Conservation (phyloP, 2,113 vertebrate species). For the Pseudorasbora parva region DNA sequence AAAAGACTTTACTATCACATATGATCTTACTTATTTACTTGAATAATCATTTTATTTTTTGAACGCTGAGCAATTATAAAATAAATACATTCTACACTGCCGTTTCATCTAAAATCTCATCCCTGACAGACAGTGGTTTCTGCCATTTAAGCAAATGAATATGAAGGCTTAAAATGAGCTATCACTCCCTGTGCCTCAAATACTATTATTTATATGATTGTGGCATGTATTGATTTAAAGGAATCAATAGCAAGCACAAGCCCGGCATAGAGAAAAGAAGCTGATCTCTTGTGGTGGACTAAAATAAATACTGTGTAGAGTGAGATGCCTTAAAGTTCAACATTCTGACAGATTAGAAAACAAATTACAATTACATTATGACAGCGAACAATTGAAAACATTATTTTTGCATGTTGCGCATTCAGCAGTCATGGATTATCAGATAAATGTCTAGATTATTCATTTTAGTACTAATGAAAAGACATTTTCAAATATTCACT, state of each 20-base stretch:
- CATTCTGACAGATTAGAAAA: slow-evolving; percentile 8
- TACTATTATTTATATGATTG: slow-evolving; percentile 40
- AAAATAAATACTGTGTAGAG: slow-evolving; percentile 19
- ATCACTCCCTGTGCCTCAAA: not conserved
- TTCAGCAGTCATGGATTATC: not conserved
- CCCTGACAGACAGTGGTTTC: not conserved
- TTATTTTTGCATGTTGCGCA: not conserved
- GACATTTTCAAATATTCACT: not conserved
- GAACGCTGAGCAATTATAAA: not conserved
- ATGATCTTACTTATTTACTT: no score
- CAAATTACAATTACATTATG: slow-evolving; percentile 11
- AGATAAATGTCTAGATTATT: not conserved
- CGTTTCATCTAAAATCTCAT: slow-evolving; percentile 15
- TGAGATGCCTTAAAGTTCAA: slow-evolving; percentile 21
- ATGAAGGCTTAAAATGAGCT: slow-evolving; percentile 27
- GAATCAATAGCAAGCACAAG: slow-evolving; percentile 47
- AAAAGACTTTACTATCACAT: not conserved
- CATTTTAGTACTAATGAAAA: not conserved
- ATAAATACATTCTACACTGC: not conserved
- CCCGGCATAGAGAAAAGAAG: slow-evolving; percentile 27
- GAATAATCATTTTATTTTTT: not conserved
- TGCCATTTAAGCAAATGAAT: slow-evolving; percentile 15
- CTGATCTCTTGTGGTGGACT: slow-evolving; percentile 38
- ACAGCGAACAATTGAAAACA: not conserved
- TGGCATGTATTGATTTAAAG: slow-evolving; percentile 39